Evolutionary conservation across 2,113 vertebrate species (phyloP), one percentile per base, ranked within the genome.

Genomic region (Channa argus): DNA sequence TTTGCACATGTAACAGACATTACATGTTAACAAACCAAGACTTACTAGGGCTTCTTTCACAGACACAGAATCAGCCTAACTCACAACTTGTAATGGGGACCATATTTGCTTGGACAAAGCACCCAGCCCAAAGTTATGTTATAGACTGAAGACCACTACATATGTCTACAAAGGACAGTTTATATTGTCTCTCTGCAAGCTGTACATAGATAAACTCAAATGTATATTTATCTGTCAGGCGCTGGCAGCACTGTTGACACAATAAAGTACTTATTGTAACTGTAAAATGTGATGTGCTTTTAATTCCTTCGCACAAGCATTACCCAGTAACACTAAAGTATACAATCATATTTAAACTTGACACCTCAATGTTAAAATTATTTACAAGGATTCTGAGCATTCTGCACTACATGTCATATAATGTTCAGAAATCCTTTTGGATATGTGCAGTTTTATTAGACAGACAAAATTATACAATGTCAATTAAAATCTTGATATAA

Each of bases 221-320:
- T 86, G 84, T 86, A 86, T 92, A 90, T 89, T 88, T 80, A 88
- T 90, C 87, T 86, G 88, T 69, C 78, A 84, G 80, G 46, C 12
- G 12, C 50, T 81, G 88, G 63, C 83, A 88, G 58, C 85, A 76
- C 77, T 84, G 86, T 88, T 70, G 64, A 88, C 84, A 62, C 69
- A 93, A 93, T 92, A 91, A 93, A 93, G 72, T 84, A 71, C 83
- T 72, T 83, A 89, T 80, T 89, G 82, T 89, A 85, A 84, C 83
- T 84, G 55, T 71, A 72, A 66, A 34, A 58, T 47, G 49, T 52
- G n/a, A 11, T 24, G 14, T 43, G 2, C 13, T 58, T 61, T 68
- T 63, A 0, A 7, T 47, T 82, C 75, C 1, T 15, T 74, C 0
- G 14, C 9, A n/a, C 11, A 24, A 52, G 37, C 6, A 39, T 11